These are phyloP conservation scores for Hylaeus volcanicus DNA, from an alignment of 1,140 invertebrate genomes.

Conservation along the genomic window DNA sequence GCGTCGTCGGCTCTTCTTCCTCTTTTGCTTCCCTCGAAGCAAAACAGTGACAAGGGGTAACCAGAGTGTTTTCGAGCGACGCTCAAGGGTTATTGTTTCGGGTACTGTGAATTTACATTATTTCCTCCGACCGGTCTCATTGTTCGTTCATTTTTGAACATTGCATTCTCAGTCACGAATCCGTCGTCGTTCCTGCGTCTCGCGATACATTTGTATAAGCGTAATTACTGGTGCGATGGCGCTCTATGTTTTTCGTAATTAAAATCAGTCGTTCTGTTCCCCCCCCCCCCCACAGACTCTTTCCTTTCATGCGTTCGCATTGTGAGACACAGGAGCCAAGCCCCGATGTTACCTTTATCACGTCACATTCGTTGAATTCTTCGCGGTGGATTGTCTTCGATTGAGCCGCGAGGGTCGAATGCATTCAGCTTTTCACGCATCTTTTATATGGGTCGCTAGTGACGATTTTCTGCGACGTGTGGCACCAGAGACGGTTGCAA, in stretches of 20 bases:
- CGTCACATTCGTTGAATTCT: conserved; percentile 12
- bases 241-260: conserved; percentile 60
- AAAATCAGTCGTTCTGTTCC: conserved; percentile 43
- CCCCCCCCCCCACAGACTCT: too few relatives aligned
- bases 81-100: conserved; percentile 66
- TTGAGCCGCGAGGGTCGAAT: not conserved
- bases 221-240: conserved; percentile 61
- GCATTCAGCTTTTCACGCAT: too few relatives aligned
- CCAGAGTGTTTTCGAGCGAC: conserved; percentile 62
- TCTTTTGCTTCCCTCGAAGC: conserved; percentile 25
- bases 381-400: not conserved
- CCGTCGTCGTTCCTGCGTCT: conserved; percentile 53
- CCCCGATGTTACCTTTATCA: conserved; percentile 14
- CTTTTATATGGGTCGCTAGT: too few relatives aligned
- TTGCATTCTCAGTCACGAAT: conserved; percentile 61
- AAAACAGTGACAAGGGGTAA: conserved; percentile 25
- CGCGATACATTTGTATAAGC: conserved; percentile 56
- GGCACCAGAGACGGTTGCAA: too few relatives aligned
- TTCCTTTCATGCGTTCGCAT: not conserved
- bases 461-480: too few relatives aligned
- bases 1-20: conserved; percentile 35
- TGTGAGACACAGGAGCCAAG: not conserved
- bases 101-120: conserved; percentile 65
- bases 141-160: conserved; percentile 65
- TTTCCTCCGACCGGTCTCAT: conserved; percentile 61